phyloP scores from a whole-genome alignment of 2,113 vertebrate species.

The Stegostoma tigrinum region DNA sequence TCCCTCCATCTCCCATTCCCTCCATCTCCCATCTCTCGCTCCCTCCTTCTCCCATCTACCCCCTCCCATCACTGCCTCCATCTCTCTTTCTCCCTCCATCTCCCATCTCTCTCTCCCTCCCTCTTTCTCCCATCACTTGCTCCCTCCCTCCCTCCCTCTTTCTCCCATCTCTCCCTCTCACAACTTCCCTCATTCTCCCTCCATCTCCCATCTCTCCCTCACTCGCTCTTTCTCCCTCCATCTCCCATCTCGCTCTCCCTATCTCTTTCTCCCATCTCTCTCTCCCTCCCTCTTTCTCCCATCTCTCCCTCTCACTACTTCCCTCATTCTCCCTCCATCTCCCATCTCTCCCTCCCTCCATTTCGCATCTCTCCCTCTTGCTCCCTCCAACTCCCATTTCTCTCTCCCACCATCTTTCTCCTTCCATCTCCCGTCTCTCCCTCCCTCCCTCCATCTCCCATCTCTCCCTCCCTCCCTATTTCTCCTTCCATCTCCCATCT shows the following conservation, averaged over 20 bases:
- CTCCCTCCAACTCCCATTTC: not conserved
- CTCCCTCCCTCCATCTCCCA: too few relatives aligned
- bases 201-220: too few relatives aligned
- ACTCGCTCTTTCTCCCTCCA: fast-evolving
- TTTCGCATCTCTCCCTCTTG: not conserved
- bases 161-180: not conserved
- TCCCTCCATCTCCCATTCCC: too few relatives aligned
- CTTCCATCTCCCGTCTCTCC: not conserved
- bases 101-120: not conserved
- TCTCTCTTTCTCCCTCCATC: not conserved
- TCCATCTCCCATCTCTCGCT: too few relatives aligned
- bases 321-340: too few relatives aligned
- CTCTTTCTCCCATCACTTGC: not conserved
- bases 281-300: not conserved
- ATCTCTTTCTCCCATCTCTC: not conserved
- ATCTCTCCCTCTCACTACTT: too few relatives aligned
- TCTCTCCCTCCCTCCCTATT: too few relatives aligned
- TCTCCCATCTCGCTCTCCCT: not conserved
- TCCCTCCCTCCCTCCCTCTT: not conserved
- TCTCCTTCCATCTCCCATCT: not conserved
- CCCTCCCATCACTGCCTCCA: not conserved
- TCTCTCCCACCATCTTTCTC: not conserved
- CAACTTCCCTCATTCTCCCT: too few relatives aligned
- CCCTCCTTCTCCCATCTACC: not conserved
- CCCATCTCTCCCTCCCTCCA: too few relatives aligned